Evolutionary conservation across 1,140 invertebrate species (phyloP).

Genomic region (Scylla paramamosain): DNA sequence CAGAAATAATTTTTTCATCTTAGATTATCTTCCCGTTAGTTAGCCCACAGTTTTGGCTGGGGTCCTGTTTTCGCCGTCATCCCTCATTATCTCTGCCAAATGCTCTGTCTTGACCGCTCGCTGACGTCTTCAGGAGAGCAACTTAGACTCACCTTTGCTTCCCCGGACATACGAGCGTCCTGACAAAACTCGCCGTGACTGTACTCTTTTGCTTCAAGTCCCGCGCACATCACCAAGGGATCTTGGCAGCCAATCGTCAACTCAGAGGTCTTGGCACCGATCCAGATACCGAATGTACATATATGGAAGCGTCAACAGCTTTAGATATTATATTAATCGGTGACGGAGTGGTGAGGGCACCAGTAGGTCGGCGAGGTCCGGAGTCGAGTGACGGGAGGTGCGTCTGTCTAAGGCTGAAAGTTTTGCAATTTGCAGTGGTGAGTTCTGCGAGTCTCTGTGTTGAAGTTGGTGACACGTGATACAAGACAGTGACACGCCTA

Average conservation of each 20-base stretch:
- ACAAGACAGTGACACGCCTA: neutral
- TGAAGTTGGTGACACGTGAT: neutral
- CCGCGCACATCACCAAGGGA: conserved; percentile 64
- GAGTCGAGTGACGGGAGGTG: conserved; percentile 48
- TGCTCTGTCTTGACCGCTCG: neutral
- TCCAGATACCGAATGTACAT: conserved; percentile 28
- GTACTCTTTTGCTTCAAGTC: neutral
- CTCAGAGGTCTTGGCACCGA: conserved; percentile 50
- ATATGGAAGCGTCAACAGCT: conserved; percentile 42
- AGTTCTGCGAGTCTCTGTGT: neutral
- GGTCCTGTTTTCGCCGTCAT: neutral
- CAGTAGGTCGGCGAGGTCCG: conserved; percentile 53
- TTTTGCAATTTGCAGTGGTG: conserved; percentile 18
- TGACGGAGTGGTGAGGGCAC: neutral
- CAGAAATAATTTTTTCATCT: neutral
- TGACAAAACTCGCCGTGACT: neutral
- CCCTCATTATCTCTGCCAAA: neutral
- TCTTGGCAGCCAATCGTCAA: conserved; percentile 54
- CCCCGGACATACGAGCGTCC: neutral
- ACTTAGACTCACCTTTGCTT: neutral
- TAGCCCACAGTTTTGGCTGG: neutral
- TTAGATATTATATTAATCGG: conserved; percentile 66
- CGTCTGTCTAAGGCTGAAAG: neutral
- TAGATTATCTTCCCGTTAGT: neutral
- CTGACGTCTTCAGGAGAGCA: neutral